A percentile compares a stretch with the other conserved stretches of the same genome.
These are phyloP conservation scores for Caranx melampygus DNA, from an alignment of 2,113 vertebrate species.

Conservation along the genomic window DNA sequence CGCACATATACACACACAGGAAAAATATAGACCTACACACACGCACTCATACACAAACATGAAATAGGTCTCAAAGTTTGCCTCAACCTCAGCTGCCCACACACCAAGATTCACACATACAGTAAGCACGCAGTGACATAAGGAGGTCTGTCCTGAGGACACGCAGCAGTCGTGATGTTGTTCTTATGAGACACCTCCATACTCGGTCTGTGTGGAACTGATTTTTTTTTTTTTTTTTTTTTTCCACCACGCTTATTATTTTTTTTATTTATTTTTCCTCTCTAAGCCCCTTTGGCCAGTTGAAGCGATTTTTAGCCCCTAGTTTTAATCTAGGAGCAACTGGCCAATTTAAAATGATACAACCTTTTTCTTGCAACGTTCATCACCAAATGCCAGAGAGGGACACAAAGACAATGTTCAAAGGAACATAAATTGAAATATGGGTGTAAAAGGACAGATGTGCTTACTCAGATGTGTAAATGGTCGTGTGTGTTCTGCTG, in stretches of 20 bases:
- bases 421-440: slow-evolving; percentile 39
- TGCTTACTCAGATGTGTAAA: slow-evolving; percentile 55
- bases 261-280: background rate
- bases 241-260: background rate
- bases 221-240: slow-evolving; percentile 19
- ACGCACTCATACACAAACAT: slow-evolving; percentile 24
- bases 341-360: slow-evolving; percentile 32
- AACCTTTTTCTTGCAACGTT: slow-evolving; percentile 29
- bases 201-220: slow-evolving; percentile 3
- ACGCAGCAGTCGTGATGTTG: slow-evolving; percentile 43
- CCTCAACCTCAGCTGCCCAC: slow-evolving; percentile 57
- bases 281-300: background rate
- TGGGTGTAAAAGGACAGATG: slow-evolving; percentile 41
- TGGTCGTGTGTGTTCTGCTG: background rate
- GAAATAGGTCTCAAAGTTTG: slow-evolving; percentile 64
- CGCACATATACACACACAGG: slow-evolving; percentile 11
- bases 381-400: slow-evolving; percentile 35
- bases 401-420: slow-evolving; percentile 38
- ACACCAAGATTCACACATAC: slow-evolving; percentile 44
- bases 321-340: slow-evolving; percentile 26
- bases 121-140: slow-evolving; percentile 54
- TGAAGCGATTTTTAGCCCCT: slow-evolving; percentile 25
- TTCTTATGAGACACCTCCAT: slow-evolving; percentile 50
- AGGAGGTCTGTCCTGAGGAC: slow-evolving; percentile 60
- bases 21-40: slow-evolving; percentile 27